Base-by-base conservation (phyloP, 2,113 vertebrate genomes). In the Rhinogobius similis region DNA sequence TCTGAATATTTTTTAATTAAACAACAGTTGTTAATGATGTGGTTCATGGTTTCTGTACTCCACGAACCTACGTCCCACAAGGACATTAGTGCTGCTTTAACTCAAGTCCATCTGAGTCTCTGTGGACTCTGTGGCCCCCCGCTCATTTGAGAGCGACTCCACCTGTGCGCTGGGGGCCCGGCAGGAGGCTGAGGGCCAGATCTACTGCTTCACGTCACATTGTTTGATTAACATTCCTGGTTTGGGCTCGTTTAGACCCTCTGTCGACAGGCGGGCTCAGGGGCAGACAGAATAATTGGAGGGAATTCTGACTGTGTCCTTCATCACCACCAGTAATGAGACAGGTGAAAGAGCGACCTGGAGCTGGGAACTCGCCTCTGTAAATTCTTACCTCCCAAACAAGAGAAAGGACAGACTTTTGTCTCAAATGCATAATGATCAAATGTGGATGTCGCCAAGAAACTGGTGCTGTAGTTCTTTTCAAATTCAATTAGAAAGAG, bases 181-280 rank as follows among this genome's bases (percentile, higher is more conserved):
- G 10, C 0, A 56, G 72, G 65, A 83, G 68, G 65, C 83, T 79
- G 79, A 77, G 88, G 86, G 89, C 86, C 70, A 89, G 83, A 84
- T 7, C 74, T 81, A 53, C 70, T 58, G 80, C 69, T 74, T 76
- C 71, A 86, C 77, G 75, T 88, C 87, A 89, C 72, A 92, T 92
- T 89, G 73, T 50, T 84, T 94, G 90, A 92, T 90, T 85, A 93
- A 91, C 90, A 89, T 91, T 91, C 86, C 93, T 89, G 62, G 72
- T 67, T 41, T 20, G 81, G 86, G 66, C 89, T 90, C 67, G 86
- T 93, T 93, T 88, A 82, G 53, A 75, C 59, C 18, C 89, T 92
- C 88, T 88, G 78, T 93, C 88, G 89, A 95, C 94, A 95, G 93
- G 92, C 95, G 91, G 93, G 88, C 78, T 84, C 58, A 86, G 93